phyloP scores from a whole-genome alignment of 92 coral and sea anemone genomes.

The Hydrozoanthus gracilis region DNA sequence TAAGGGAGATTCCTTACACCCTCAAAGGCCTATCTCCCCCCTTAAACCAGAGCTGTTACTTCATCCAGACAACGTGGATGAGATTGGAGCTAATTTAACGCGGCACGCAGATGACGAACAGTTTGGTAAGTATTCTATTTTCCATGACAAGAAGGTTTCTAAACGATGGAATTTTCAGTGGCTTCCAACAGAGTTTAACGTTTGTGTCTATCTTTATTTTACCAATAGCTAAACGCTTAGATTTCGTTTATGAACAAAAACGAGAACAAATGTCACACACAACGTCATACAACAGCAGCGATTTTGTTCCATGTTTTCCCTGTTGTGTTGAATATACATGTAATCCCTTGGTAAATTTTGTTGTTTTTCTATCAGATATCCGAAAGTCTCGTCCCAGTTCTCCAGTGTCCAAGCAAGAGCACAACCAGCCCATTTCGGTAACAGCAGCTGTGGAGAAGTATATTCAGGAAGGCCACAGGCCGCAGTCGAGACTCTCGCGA shows the following conservation, averaged over 20 bases:
- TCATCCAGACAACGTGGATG: not conserved
- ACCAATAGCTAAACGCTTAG: no score
- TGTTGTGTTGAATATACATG: not conserved
- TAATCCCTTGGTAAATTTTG: not conserved
- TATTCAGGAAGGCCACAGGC: conserved; percentile 77
- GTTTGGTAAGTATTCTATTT: conserved; percentile 13
- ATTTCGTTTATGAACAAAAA: no score
- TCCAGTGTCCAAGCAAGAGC: conserved; percentile 59
- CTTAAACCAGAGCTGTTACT: not conserved
- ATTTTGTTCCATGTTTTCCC: no score
- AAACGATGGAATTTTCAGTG: no score
- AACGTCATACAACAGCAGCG: no score
- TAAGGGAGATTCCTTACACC: not conserved
- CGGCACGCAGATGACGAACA: not conserved
- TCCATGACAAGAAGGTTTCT: not conserved
- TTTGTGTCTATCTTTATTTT: no score
- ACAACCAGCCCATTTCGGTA: conserved; percentile 65
- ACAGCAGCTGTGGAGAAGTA: conserved; percentile 72
- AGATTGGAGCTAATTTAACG: not conserved
- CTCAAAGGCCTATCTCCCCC: not conserved
- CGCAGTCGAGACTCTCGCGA: conserved; percentile 69
- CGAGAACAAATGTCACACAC: no score
- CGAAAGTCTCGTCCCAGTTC: conserved; percentile 82
- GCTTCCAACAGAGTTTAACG: no score
- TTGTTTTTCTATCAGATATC: conserved; percentile 49